Base-by-base conservation (phyloP, 2,888 invertebrate genomes). In the Scaptomyza polygonia region DNA sequence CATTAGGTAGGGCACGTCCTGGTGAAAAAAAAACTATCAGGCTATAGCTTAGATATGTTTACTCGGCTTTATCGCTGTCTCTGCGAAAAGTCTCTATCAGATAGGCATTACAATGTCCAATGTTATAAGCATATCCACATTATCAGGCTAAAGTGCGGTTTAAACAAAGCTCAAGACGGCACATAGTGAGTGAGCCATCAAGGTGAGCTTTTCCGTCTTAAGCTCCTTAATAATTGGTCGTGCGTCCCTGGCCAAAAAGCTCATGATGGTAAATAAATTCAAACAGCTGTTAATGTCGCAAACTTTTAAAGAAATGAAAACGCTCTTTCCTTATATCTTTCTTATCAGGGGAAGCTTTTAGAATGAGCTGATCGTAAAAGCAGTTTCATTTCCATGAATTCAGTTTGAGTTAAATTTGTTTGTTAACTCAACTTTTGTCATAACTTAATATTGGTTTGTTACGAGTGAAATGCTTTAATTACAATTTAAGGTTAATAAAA, bases 181-280 rank as follows among this genome's bases (percentile, higher is more conserved):
- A 4, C 95, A 94, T 92, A 95, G 92, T 0, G 95, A 95, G 86
- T 95, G 95, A 3, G 93, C 93, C 63, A 96, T 80, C 29, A 95
- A 79, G 0, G 95, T 94, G 2, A 95, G 92, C 89, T 94, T 94
- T 5, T 93, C 92, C 95, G 95, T 95, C 67, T 93, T 93, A 83
- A 94, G 95, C 77, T 94, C 92, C 48, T 93, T 92, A 71, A 93
- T 93, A 53, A 95, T 34, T 34, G 6, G 57, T 90, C 89, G n/a
- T 55, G 55, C 14, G 92, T 83, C 14, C 95, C 95, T 61, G 91
- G 86, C 21, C 2, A 21, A 21, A 21, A 21, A 21, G 21, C 21
- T 21, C 3, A 21, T 21, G 21, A 2, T 3, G 21, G 21, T 21
- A 3, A 21, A 21, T 21, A 21, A 21, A 21, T 21, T 21, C 21